phyloP scores from a whole-genome alignment of 2,113 vertebrate species.

The Coryphaenoides rupestris region DNA sequence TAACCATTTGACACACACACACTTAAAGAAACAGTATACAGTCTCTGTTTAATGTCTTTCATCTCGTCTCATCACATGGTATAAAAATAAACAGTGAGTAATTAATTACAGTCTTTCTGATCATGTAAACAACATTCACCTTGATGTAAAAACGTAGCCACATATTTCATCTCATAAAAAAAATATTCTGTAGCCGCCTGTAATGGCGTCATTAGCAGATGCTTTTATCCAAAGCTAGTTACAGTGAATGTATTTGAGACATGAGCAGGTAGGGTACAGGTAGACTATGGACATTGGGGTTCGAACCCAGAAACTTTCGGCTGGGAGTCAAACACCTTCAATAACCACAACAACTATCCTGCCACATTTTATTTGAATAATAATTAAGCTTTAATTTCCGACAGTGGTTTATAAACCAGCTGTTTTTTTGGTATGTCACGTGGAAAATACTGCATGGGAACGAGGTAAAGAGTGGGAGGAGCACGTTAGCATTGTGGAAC shows the following conservation, averaged over 20 bases:
- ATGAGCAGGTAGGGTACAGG: too few relatives aligned
- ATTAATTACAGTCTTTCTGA: conserved; percentile 1
- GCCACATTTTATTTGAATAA: conserved; percentile 5
- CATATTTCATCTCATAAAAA: conserved; percentile 27
- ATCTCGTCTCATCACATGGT: conserved; percentile 17
- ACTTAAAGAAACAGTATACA: too few relatives aligned
- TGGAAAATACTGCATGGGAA: background rate
- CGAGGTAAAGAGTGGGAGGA: conserved; percentile 41
- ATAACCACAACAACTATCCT: background rate
- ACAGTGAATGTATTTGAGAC: too few relatives aligned
- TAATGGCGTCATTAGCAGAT: too few relatives aligned
- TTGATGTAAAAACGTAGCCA: conserved; percentile 19
- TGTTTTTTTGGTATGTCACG: conserved; percentile 22
- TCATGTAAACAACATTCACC: conserved; percentile 23
- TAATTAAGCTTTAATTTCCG: background rate
- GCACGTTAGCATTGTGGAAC: conserved; percentile 1
- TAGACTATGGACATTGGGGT: too few relatives aligned
- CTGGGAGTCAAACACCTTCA: too few relatives aligned
- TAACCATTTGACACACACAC: background rate
- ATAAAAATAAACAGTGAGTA: conserved; percentile 37
- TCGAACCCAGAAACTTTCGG: too few relatives aligned
- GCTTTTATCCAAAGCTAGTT: too few relatives aligned
- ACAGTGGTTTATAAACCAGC: conserved; percentile 24
- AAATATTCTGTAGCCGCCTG: background rate
- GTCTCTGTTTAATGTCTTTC: conserved; percentile 6